Evolutionary conservation across 2,797 vertebrate species (phyloP).

Genomic region (Etheostoma perlongum): DNA sequence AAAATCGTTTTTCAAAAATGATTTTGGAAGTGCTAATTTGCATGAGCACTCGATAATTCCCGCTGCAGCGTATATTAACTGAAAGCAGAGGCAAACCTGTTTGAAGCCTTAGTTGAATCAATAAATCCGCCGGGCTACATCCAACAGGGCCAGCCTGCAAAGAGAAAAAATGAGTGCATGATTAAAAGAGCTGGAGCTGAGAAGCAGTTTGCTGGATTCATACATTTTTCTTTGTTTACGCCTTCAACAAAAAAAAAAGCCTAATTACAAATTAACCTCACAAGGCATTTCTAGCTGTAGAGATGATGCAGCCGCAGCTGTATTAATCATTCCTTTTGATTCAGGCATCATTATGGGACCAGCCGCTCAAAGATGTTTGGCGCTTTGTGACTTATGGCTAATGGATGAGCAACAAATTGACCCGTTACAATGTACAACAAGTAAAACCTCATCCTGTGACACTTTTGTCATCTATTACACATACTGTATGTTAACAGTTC

Average conservation of each 20-base stretch:
- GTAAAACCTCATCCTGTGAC: neutral
- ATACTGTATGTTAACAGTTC: neutral
- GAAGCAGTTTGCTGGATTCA: constrained; percentile 58
- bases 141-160: constrained; percentile 22
- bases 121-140: constrained; percentile 48
- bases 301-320: constrained; percentile 49
- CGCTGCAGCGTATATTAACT: constrained; percentile 53
- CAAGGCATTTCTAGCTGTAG: constrained; percentile 29
- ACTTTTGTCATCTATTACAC: constrained; percentile 24
- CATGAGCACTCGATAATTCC: constrained; percentile 39
- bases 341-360: constrained; percentile 48
- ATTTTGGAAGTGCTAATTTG: constrained; percentile 56
- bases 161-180: constrained; percentile 35
- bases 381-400: constrained; percentile 56
- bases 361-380: constrained; percentile 36
- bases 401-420: constrained; percentile 61
- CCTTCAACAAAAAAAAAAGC: constrained; percentile 51
- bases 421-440: constrained; percentile 27
- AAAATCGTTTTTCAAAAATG: constrained; percentile 26
- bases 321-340: constrained; percentile 81
- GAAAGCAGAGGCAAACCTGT: constrained; percentile 53
- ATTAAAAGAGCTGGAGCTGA: constrained; percentile 48
- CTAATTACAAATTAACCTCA: constrained; percentile 77
- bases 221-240: constrained; percentile 68
- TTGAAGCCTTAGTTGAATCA: constrained; percentile 47